phyloP scores from a whole-genome alignment of 2,797 vertebrate species.

The Catamblyrhynchus diadema region DNA sequence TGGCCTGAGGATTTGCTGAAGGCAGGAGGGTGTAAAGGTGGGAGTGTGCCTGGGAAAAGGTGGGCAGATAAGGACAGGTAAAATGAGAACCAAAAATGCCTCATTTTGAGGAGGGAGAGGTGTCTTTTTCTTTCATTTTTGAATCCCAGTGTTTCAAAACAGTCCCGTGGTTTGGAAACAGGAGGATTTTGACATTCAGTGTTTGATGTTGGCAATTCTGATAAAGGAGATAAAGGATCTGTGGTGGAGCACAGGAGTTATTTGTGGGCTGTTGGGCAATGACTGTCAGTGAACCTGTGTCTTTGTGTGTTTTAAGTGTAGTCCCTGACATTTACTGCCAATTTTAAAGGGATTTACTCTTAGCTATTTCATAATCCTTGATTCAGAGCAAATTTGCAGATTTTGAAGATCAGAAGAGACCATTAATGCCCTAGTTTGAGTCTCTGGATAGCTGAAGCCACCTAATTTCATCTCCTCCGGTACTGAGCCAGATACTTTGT shows the following conservation, averaged over 20 bases:
- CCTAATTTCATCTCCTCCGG: background rate
- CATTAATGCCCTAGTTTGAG: background rate
- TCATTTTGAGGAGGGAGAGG: background rate
- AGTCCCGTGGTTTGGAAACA: background rate
- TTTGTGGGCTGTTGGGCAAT: conserved; percentile 34
- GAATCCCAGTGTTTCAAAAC: background rate
- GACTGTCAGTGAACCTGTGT: background rate
- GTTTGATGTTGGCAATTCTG: background rate
- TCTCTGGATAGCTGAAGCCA: background rate
- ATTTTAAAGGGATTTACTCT: conserved; percentile 42
- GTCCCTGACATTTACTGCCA: conserved; percentile 37
- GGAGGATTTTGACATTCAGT: conserved; percentile 6
- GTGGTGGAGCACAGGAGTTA: background rate
- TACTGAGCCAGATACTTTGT: background rate
- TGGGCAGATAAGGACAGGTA: background rate
- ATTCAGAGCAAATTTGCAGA: conserved; percentile 21
- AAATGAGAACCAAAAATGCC: background rate
- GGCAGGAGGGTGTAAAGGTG: background rate
- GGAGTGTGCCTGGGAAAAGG: background rate
- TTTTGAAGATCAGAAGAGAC: background rate
- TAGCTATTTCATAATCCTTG: conserved; percentile 1
- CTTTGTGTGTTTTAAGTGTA: background rate
- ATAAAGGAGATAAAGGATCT: background rate
- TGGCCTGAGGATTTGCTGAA: accelerated
- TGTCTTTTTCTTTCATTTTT: background rate